These are phyloP conservation scores for Coregonus clupeaformis DNA, from an alignment of 2,113 vertebrate species.

Conservation along the genomic window DNA sequence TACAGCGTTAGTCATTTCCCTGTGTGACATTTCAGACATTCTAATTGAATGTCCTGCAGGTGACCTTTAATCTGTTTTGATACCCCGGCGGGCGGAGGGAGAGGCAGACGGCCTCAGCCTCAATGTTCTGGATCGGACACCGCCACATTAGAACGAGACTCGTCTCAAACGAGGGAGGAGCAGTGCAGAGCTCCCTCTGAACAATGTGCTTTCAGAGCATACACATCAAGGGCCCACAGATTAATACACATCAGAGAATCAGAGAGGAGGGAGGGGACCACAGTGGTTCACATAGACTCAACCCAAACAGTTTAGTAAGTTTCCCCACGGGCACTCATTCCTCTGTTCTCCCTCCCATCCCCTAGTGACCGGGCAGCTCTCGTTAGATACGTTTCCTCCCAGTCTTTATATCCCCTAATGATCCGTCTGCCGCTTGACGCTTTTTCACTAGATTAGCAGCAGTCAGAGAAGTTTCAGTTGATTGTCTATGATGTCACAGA, in stretches of 20 bases:
- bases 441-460: conserved; percentile 42
- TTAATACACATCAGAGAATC: conserved; percentile 16
- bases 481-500: conserved; percentile 22
- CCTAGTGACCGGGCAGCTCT: conserved; percentile 22
- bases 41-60: conserved; percentile 36
- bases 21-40: conserved; percentile 29
- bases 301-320: conserved; percentile 22
- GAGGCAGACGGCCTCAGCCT: neutral
- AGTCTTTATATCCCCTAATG: conserved; percentile 53
- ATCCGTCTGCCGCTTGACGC: conserved; percentile 4
- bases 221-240: conserved; percentile 20
- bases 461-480: conserved; percentile 31
- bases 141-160: conserved; percentile 2
- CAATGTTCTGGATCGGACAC: conserved; percentile 7
- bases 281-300: conserved; percentile 7
- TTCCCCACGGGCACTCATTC: conserved; percentile 11
- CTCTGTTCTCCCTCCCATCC: neutral
- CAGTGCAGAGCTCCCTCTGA: conserved; percentile 3
- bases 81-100: neutral
- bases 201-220: conserved; percentile 16
- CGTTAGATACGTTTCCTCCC: conserved; percentile 46
- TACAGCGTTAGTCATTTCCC: conserved; percentile 15
- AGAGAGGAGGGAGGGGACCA: neutral
- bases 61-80: conserved; percentile 39
- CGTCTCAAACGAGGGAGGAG: conserved; percentile 5